phyloP scores from a whole-genome alignment of 2,113 vertebrate species.

The Muntiacus reevesi region DNA sequence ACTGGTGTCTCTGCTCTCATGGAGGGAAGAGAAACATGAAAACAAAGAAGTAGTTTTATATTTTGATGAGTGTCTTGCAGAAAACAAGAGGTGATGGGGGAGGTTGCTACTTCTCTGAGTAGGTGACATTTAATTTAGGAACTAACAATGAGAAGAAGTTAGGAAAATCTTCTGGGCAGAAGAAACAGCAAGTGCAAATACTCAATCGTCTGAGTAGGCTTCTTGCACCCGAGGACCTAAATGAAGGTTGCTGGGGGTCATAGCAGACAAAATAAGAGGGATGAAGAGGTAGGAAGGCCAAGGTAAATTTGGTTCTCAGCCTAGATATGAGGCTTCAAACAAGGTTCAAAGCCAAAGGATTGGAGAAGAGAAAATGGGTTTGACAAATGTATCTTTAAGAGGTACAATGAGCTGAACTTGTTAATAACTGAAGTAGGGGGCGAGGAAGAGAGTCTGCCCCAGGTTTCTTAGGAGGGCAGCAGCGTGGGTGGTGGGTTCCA shows the following conservation, averaged over 20 bases:
- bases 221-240: background rate
- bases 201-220: accelerated
- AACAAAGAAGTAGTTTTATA: background rate
- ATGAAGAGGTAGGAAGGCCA: background rate
- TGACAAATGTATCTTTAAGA: background rate
- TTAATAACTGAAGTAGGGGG: background rate
- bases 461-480: background rate
- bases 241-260: background rate
- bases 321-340: background rate
- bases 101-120: background rate
- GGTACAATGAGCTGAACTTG: background rate
- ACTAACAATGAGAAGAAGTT: background rate
- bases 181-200: background rate
- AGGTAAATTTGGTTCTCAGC: background rate
- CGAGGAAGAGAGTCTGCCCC: background rate
- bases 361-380: background rate
- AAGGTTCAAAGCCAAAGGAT: background rate
- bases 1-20: background rate
- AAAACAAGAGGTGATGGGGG: background rate
- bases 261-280: background rate
- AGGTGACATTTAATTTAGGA: background rate
- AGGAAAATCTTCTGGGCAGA: background rate
- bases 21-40: background rate
- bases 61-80: background rate
- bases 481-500: background rate